Evolutionary conservation across 2,888 invertebrate species (phyloP), one percentile per base, ranked within the genome.

Genomic region (Tanypteryx hageni): DNA sequence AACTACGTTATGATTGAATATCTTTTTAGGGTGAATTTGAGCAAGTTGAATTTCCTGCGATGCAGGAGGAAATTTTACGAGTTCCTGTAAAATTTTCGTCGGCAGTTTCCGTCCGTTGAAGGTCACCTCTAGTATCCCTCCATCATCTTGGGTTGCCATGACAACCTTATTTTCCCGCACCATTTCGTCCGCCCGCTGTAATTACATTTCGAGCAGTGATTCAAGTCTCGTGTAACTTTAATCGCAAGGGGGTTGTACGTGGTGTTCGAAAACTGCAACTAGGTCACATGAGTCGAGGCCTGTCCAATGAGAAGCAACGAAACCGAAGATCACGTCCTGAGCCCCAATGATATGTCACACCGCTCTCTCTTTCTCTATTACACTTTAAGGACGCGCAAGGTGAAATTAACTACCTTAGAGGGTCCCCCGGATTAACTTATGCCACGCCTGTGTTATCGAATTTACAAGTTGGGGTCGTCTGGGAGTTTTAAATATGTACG

Each of bases 61-160:
- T n/a, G n/a, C n/a, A n/a, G n/a, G n/a, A n/a, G n/a, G n/a, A n/a
- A n/a, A n/a, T n/a, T n/a, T n/a, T n/a, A n/a, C n/a, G n/a, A n/a
- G n/a, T n/a, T n/a, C 76, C 76, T 11, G 76, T 76, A 76, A 76
- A 76, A 22, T 27, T 76, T n/a, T 22, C 10, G 22, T 76, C 76
- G 18, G n/a, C 7, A 64, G 64, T n/a, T n/a, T n/a, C n/a, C n/a
- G n/a, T 44, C 44, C 76, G 13, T 76, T 14, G 3, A 76, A 76
- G 13, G 76, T 76, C 76, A 76, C 76, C 76, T 76, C 18, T 4
- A 27, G 2, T 10, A 7, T 13, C 13, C 27, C 22, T 76, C 76
- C 76, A 76, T 76, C 76, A 76, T 76, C 76, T 76, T 76, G 76
- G 27, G 76, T 76, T 76, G 11, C 76, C 76, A 27, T 76, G 76